phyloP scores from a whole-genome alignment of 2,888 invertebrate genomes.

The Entomobrya multifasciata region DNA sequence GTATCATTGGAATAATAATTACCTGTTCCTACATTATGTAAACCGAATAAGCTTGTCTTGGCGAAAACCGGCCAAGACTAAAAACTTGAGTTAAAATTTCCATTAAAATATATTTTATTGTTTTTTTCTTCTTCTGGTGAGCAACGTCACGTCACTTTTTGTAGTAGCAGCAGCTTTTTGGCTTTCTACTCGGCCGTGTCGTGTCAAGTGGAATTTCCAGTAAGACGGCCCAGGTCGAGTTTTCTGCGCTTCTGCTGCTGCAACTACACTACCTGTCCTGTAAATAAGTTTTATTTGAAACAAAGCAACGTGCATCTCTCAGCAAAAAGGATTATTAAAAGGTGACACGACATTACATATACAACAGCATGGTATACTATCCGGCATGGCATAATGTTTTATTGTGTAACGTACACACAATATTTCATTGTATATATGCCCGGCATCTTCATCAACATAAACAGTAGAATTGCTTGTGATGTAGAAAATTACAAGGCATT shows the following conservation, averaged over 20 bases:
- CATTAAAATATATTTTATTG: conserved; percentile 28
- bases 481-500: not conserved
- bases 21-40: no score
- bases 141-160: no score
- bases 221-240: conserved; percentile 36
- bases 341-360: conserved; percentile 40
- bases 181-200: not conserved
- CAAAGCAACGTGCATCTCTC: not conserved
- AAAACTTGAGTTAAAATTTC: conserved; percentile 34
- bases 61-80: not conserved
- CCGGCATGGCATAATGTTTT: not conserved
- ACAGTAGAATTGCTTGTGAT: no score
- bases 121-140: not conserved
- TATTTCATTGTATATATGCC: not conserved
- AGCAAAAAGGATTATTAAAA: conserved; percentile 16
- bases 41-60: no score
- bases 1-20: conserved; percentile 72
- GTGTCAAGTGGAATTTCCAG: conserved; percentile 66
- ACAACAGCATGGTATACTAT: no score
- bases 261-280: no score
- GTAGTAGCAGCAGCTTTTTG: no score
- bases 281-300: no score
- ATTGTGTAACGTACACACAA: not conserved
- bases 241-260: not conserved
- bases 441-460: not conserved